Evolutionary conservation across 2,888 invertebrate genomes (phyloP).

Genomic region (Fissipunctia ypsillon): DNA sequence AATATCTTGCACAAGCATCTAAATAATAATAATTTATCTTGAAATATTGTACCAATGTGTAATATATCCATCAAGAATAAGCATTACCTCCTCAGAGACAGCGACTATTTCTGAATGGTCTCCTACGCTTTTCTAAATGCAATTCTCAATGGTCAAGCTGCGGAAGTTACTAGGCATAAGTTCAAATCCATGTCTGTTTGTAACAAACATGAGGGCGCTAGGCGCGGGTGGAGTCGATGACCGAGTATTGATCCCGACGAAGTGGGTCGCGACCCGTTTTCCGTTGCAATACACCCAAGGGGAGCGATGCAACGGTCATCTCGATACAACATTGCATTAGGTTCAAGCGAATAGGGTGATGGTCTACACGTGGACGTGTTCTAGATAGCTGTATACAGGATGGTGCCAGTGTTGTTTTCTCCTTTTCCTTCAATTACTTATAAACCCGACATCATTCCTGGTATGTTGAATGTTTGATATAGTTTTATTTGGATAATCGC

Average conservation of each 20-base stretch:
- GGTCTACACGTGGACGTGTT: conserved; percentile 10
- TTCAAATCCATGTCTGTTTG: conserved; percentile 64
- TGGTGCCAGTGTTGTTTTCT: not conserved
- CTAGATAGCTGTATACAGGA: conserved; percentile 3
- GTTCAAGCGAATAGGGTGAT: conserved; percentile 49
- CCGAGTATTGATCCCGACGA: conserved; percentile 89
- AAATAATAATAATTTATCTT: conserved; percentile 6
- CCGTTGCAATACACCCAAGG: conserved; percentile 84
- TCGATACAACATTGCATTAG: conserved; percentile 58
- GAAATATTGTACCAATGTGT: conserved; percentile 4
- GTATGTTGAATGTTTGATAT: not conserved
- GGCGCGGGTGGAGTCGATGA: conserved; percentile 87
- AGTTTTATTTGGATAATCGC: conserved; percentile 1
- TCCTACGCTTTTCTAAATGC: conserved; percentile 21
- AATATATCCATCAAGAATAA: conserved; percentile 1
- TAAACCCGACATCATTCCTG: not conserved
- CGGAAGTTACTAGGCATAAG: conserved; percentile 28
- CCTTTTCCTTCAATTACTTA: not conserved
- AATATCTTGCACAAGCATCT: conserved; percentile 9
- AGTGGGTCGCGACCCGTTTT: conserved; percentile 89
- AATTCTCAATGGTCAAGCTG: conserved; percentile 34
- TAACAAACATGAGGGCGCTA: conserved; percentile 74
- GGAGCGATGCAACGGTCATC: conserved; percentile 79
- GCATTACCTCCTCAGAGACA: not conserved
- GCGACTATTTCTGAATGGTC: conserved; percentile 10